Base-by-base conservation (phyloP, 2,113 vertebrate genomes). In the Xenopus laevis region DNA sequence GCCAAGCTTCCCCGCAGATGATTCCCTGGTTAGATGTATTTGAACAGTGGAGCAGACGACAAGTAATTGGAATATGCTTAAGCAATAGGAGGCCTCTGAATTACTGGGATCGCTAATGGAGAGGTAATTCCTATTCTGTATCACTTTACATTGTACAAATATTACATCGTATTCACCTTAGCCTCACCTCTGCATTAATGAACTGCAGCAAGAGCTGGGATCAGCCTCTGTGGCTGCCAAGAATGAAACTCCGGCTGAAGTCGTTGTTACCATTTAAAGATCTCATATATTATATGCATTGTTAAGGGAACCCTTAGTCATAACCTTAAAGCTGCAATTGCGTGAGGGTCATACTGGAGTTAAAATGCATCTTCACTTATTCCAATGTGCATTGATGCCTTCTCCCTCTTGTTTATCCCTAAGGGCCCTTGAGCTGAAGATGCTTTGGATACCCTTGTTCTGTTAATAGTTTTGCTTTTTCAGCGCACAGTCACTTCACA, bases 171-270 rank as follows among this genome's bases (percentile, higher is more conserved):
- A 8, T 62, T 77, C 59, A 70, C 74, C 74, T 77, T 18, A 62
- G 30, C 11, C 67, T 77, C 74, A 70, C 74, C 74, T 77, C 74
- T 64, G 60, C 60, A 15, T 46, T 77, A 77, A 77, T 77, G 67
- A 64, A 27, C 69, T 64, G 59, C 67, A 52, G 73, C 45, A 16
- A 69, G n/a, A 58, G 17, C 30, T n/a, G 71, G 23, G 20, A 45
- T 30, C 62, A 73, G 53, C 72, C 18, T 7, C 65, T 13, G 68
- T 23, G 20, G 72, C 65, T 68, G 65, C 65, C 73, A 75, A 65
- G 17, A 66, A 27, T 47, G 7, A 21, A 27, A 27, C 4, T 27
- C 23, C 4, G 73, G 50, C 74, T 77, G 59, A 7, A 69, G 66
- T 23, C 6, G 30, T 50, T 63, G 65, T 61, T 27, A 58, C 33